Evolutionary conservation across 2,113 vertebrate species (phyloP), one percentile per base, ranked within the genome.

Genomic region (Tetraodon nigroviridis): DNA sequence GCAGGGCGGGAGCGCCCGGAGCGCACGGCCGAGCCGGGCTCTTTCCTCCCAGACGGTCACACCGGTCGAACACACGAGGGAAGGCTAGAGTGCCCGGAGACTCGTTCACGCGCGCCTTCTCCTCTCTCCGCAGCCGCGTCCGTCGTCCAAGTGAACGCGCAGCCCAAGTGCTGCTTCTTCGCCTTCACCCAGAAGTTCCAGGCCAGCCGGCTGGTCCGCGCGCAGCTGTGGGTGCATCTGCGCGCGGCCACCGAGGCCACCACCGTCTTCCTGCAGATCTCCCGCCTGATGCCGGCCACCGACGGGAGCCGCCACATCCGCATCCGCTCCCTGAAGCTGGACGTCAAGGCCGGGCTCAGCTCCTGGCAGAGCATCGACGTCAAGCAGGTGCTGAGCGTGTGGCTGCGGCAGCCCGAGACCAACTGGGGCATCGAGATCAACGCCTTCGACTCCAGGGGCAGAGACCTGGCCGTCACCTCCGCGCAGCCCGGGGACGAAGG

Each of bases 361-460:
- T 95, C 94, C 61, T 99, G 97, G 97, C 95, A 98, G 78, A 98
- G 95, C 58, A 95, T 99, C 65, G 97, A 99, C 75, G 95, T 98
- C 84, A 99, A 98, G 83, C 93, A 95, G 79, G 93, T 98, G 78
- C 58, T 99, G 84, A 91, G 91, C 50, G 96, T 95, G 79, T 98
- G 96, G 96, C 92, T 99, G 87, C 93, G 93, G 90, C 95, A 98
- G 87, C 96, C 95, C 29, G 95, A 98, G 91, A 96, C 94, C 85
- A 98, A 96, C 91, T 92, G 96, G 92, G 97, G 97, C 79, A 96
- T 98, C 82, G 93, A 97, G 90, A 97, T 99, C 69, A 97, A 97
- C 85, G 97, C 97, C 68, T 91, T 92, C 60, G 95, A 99, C 85
- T 90, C 92, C 65, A 92, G 90, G 54, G 94, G 95, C 64, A 91